Evolutionary conservation across 2,113 vertebrate genomes (phyloP).

Genomic region (Megalops atlanticus): DNA sequence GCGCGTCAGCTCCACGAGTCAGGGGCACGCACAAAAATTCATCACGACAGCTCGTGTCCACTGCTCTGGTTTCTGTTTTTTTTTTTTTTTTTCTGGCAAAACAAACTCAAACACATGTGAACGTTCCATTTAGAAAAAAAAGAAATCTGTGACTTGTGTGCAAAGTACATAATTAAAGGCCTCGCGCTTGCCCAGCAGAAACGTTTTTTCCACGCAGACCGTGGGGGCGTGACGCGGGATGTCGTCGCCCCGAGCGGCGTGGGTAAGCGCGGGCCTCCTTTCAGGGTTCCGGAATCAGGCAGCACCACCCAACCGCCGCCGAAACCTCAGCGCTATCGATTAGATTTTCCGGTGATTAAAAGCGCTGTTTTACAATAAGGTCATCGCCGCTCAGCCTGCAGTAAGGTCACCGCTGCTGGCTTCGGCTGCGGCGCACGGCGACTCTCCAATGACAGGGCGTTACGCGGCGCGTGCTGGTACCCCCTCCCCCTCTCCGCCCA

Average conservation of each 20-base stretch:
- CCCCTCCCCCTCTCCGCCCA: neutral
- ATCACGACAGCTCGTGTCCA: slow-evolving; percentile 58
- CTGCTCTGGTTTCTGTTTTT: neutral
- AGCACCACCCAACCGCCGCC: neutral
- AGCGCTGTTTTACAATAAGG: slow-evolving; percentile 53
- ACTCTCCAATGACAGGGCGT: slow-evolving; percentile 25
- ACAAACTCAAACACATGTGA: neutral
- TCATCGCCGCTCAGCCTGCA: slow-evolving; percentile 37
- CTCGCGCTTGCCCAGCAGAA: neutral
- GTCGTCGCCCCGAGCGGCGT: neutral
- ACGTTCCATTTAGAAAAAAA: neutral
- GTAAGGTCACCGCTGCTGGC: slow-evolving; percentile 37
- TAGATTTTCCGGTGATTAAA: slow-evolving; percentile 52
- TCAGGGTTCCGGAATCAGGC: neutral
- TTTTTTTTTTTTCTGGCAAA: neutral
- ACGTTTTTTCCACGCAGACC: neutral
- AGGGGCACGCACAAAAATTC: slow-evolving; percentile 46
- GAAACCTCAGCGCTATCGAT: slow-evolving; percentile 42
- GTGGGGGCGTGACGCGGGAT: neutral
- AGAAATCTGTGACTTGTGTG: neutral
- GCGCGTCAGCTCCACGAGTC: slow-evolving; percentile 49
- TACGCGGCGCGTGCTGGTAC: neutral
- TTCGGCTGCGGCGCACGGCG: slow-evolving; percentile 31
- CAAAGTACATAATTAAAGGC: neutral
- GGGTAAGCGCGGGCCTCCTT: neutral